Percentiles rank a stretch among this genome's conserved stretches.
Evolutionary conservation across 2,888 invertebrate genomes (phyloP).

Genomic region (Ochlodes sylvanus): DNA sequence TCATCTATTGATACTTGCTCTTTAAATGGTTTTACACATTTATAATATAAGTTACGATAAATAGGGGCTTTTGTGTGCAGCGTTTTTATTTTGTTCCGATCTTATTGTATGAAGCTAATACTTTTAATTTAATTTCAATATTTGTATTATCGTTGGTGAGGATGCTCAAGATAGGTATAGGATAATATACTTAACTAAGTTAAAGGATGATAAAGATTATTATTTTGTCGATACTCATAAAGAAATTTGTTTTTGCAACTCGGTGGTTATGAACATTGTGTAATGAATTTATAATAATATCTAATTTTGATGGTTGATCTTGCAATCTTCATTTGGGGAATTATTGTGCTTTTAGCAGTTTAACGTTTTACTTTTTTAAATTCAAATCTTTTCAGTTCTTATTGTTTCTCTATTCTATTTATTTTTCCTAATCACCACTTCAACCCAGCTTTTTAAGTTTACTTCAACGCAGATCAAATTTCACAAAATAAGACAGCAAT

Average conservation of each 20-base stretch:
- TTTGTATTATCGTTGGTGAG: conserved; percentile 65
- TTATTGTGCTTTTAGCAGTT: no score
- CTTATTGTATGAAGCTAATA: conserved; percentile 82
- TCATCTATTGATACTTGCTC: conserved; percentile 80
- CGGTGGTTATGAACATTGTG: background rate
- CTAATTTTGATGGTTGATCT: no score
- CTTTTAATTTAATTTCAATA: conserved; percentile 79
- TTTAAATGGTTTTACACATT: conserved; percentile 85
- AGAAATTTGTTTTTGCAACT: background rate
- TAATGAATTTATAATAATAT: background rate
- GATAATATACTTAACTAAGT: conserved; percentile 1
- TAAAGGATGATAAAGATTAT: conserved; percentile 10
- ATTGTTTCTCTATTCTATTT: no score
- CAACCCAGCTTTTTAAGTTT: no score
- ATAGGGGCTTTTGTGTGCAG: conserved; percentile 70
- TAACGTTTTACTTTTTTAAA: no score
- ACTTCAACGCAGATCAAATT: no score
- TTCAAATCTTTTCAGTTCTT: no score
- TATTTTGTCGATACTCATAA: background rate
- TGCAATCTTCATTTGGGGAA: no score
- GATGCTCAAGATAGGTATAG: conserved; percentile 50
- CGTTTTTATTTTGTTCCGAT: conserved; percentile 74
- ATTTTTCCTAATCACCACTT: no score
- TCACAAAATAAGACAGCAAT: background rate
- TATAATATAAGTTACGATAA: conserved; percentile 82